A percentile compares a stretch with the other conserved stretches of the same genome.
These are phyloP conservation scores for Meiosimyza platycephala DNA, from an alignment of 2,888 invertebrate genomes.

Conservation along the genomic window DNA sequence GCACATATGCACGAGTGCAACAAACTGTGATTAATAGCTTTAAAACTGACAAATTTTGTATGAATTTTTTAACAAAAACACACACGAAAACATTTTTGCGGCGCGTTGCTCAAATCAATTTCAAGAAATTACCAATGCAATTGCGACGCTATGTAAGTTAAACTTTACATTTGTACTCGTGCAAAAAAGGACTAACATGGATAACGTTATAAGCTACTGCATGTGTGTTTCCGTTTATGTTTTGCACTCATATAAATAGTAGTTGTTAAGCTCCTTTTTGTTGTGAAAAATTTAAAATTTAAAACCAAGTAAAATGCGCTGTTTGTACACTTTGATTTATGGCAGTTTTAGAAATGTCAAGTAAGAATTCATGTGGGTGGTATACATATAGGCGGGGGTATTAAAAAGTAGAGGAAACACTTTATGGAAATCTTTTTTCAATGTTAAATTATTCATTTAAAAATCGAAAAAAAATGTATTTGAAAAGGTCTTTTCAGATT, in stretches of 20 bases:
- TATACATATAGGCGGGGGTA: too few relatives aligned
- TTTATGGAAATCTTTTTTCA: too few relatives aligned
- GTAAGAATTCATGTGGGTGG: too few relatives aligned
- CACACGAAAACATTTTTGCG: not conserved
- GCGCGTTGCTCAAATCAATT: conserved; percentile 30
- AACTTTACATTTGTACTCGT: not conserved
- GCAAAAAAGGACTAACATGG: not conserved
- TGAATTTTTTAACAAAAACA: conserved; percentile 1
- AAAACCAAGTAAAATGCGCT: conserved; percentile 2
- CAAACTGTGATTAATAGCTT: conserved; percentile 34
- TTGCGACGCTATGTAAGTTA: conserved; percentile 5
- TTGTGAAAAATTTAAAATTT: conserved; percentile 24
- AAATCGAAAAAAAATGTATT: too few relatives aligned
- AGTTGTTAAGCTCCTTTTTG: not conserved
- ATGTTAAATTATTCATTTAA: too few relatives aligned
- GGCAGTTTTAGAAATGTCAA: not conserved
- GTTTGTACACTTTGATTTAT: conserved; percentile 32
- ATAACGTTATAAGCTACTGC: not conserved
- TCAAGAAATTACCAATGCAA: conserved; percentile 23
- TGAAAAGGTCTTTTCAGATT: too few relatives aligned
- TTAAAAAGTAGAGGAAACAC: too few relatives aligned
- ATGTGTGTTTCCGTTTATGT: conserved; percentile 27
- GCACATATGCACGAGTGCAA: conserved; percentile 26
- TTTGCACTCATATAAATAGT: not conserved
- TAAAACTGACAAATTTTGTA: conserved; percentile 33